A percentile compares a stretch with the other conserved stretches of the same genome.
These are phyloP conservation scores for Melanostoma scalare DNA, from an alignment of 2,888 invertebrate genomes.

Conservation along the genomic window DNA sequence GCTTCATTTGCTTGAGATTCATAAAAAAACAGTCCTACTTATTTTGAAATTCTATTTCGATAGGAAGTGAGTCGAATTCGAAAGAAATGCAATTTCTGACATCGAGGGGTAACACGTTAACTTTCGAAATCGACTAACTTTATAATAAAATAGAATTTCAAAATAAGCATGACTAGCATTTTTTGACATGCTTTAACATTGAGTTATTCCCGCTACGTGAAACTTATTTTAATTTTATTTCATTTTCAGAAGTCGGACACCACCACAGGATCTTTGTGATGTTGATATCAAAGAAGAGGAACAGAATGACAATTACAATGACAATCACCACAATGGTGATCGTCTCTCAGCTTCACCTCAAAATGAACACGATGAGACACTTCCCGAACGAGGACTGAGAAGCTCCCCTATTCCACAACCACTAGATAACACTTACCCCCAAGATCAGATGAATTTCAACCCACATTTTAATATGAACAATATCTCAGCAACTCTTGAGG, in stretches of 20 bases:
- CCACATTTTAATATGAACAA: slow-evolving; percentile 81
- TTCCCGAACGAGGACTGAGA: slow-evolving; percentile 75
- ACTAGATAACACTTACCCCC: slow-evolving; percentile 61
- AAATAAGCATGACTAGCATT: too few relatives aligned
- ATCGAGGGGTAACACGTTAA: too few relatives aligned
- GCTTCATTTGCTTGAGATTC: too few relatives aligned
- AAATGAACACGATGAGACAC: slow-evolving; percentile 72
- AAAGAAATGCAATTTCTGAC: too few relatives aligned
- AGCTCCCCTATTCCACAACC: slow-evolving; percentile 73
- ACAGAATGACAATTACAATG: slow-evolving; percentile 79
- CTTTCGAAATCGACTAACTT: too few relatives aligned
- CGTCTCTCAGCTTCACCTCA: slow-evolving; percentile 74
- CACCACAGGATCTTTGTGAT: slow-evolving; percentile 81
- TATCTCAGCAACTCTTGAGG: slow-evolving; percentile 81
- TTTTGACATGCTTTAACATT: background rate
- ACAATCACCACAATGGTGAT: slow-evolving; percentile 77
- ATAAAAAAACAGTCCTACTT: too few relatives aligned
- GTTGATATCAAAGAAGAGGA: slow-evolving; percentile 81
- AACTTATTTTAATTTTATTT: background rate
- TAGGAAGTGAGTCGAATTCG: too few relatives aligned
- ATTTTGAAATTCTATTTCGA: too few relatives aligned
- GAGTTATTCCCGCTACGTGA: too few relatives aligned
- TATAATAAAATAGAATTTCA: too few relatives aligned
- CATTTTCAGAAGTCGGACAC: slow-evolving; percentile 79
- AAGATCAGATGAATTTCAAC: slow-evolving; percentile 78